Evolutionary conservation across 2,888 invertebrate species (phyloP).

Genomic region (Drosophila prostipennis): DNA sequence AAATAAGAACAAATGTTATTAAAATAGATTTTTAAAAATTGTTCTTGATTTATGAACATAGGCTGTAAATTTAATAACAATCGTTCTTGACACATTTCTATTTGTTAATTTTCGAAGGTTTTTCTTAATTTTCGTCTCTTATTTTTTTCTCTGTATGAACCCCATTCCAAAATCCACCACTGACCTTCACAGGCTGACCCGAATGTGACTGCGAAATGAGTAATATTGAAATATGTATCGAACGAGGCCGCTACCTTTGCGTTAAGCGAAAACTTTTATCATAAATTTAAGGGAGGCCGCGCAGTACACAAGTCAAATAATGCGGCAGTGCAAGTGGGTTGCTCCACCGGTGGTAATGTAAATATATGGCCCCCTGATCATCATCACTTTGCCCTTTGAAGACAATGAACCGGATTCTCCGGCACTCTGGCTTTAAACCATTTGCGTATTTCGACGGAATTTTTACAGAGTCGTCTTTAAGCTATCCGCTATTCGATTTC

Average conservation of each 20-base stretch:
- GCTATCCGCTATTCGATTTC: constrained; percentile 6
- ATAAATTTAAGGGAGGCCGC: constrained; percentile 54
- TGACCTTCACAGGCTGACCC: constrained; percentile 17
- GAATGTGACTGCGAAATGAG: constrained; percentile 9
- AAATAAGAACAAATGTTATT: too few relatives aligned
- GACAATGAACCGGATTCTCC: neutral
- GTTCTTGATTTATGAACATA: too few relatives aligned
- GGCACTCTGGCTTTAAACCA: constrained; percentile 11
- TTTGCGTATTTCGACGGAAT: neutral
- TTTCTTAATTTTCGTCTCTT: too few relatives aligned
- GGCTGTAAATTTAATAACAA: too few relatives aligned
- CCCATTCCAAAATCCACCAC: neutral
- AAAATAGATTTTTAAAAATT: too few relatives aligned
- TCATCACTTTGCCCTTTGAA: neutral
- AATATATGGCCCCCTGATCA: constrained; percentile 49
- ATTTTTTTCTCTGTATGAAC: neutral
- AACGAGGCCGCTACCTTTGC: neutral
- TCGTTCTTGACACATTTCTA: too few relatives aligned
- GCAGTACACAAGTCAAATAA: constrained; percentile 20
- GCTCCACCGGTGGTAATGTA: constrained; percentile 40
- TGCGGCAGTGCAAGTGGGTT: constrained; percentile 28
- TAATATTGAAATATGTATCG: constrained; percentile 16
- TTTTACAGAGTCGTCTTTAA: constrained; percentile 3
- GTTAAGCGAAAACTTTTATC: constrained; percentile 60
- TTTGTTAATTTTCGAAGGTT: too few relatives aligned